A percentile compares a stretch with the other conserved stretches of the same genome.
Evolutionary conservation across 2,797 vertebrate species (phyloP).

Genomic region (Petrocephalus sullivani): DNA sequence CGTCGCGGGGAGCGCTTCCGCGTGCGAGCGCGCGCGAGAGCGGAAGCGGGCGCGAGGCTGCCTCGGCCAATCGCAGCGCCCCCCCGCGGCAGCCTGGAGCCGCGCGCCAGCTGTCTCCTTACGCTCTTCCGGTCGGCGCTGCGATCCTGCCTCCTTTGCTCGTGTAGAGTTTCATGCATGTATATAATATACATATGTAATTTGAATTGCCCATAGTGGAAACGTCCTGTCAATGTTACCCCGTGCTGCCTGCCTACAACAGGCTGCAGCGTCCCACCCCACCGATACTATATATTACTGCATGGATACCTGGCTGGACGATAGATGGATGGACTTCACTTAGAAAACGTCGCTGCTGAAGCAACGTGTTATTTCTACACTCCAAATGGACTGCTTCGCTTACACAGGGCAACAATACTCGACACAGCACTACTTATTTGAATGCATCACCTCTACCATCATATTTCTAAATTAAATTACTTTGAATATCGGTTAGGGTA

Average conservation of each 20-base stretch:
- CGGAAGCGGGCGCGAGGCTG: neutral
- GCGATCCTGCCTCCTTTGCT: neutral
- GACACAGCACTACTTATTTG: too few species aligned
- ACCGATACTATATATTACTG: neutral
- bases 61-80: neutral
- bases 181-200: neutral
- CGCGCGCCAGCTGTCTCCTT: too few species aligned
- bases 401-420: too few species aligned
- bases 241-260: neutral
- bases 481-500: too few species aligned
- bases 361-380: neutral
- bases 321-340: neutral
- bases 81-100: neutral
- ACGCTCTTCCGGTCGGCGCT: neutral
- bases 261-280: neutral
- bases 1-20: neutral
- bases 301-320: neutral
- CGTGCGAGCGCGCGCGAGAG: neutral
- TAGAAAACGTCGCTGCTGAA: neutral
- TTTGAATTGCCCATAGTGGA: neutral
- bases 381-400: too few species aligned
- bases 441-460: too few species aligned
- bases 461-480: too few species aligned
- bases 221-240: neutral
- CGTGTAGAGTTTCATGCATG: neutral